Base-by-base conservation (phyloP, 2,113 vertebrate species). In the Hippocampus zosterae region DNA sequence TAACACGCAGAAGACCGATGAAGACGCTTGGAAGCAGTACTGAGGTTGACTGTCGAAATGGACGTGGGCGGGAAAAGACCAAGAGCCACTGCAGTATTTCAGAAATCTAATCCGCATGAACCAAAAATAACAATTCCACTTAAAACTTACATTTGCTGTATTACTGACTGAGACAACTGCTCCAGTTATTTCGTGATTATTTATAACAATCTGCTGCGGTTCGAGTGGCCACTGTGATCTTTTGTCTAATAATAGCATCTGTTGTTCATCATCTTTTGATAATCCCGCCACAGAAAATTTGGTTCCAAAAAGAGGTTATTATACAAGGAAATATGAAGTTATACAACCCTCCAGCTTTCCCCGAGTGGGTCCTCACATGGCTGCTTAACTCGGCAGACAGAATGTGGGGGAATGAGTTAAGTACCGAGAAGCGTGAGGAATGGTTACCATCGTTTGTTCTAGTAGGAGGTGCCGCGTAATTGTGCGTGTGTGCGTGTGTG, bases 381-480 rank as follows among this genome's bases (percentile, higher is more conserved):
- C 3, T 56, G 23, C 53, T 56, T 23, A 23, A n/a, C 8, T 56
- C 53, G 27, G 55, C 55, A 55, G 2, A 50, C 48, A 11, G 10
- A 56, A 56, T 56, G 53, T 56, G 53, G 10, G n/a, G 53, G 33
- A 56, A 56, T 25, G 16, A 18, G 16, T 50, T 18, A 50, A 19
- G 48, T 50, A 50, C 5, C 25, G 69, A 55, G 71, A 62, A 78
- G 33, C 52, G 44, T 69, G 72, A 79, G 67, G 60, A 50, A 65
- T 27, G 62, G 75, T 82, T 82, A 78, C 79, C 50, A 72, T 74
- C 81, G 75, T 79, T 37, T 85, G 82, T 84, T 88, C 68, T 75
- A 56, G 10, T 11, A 42, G 37, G 41, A 65, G 41, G n/a, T 61
- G 76, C 68, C 65, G 63, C 79, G 65, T 76, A 55, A 64, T 25